phyloP scores from a whole-genome alignment of 2,113 vertebrate genomes.

The Dendrocopos noguchii region DNA sequence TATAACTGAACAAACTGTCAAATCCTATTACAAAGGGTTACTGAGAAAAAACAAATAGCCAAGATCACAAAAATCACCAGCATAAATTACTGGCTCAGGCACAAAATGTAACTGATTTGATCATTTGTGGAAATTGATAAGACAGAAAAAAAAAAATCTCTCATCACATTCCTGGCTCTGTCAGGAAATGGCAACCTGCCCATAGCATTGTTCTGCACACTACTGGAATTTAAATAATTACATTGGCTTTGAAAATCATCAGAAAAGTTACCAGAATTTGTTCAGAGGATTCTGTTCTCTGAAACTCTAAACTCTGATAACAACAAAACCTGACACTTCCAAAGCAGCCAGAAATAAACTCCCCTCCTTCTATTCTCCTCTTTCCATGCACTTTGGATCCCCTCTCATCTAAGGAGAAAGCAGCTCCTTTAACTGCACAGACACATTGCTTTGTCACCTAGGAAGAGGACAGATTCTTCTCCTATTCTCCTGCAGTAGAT shows the following conservation, averaged over 20 bases:
- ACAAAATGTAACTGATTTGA: neutral
- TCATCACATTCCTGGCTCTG: neutral
- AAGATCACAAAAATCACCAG: neutral
- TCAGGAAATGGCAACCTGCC: neutral
- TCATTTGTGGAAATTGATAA: neutral
- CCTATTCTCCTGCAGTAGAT: neutral
- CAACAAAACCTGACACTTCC: slow-evolving; percentile 24
- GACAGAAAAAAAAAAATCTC: neutral
- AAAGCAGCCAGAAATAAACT: slow-evolving; percentile 4
- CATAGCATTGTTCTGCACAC: neutral
- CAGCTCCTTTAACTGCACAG: neutral
- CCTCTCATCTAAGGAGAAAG: neutral
- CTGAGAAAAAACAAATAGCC: neutral
- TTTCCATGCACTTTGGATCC: neutral
- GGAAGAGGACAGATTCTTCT: neutral
- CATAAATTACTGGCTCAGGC: neutral
- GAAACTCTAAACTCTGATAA: slow-evolving; percentile 38
- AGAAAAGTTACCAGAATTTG: slow-evolving; percentile 8
- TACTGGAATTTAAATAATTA: neutral
- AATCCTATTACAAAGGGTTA: neutral
- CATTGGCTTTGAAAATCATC: neutral
- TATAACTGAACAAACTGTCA: neutral
- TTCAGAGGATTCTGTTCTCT: slow-evolving; percentile 26
- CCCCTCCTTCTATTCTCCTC: neutral
- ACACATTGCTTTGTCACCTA: neutral